Percentiles rank a stretch among this genome's conserved stretches.
phyloP scores from a whole-genome alignment of 2,797 vertebrate species.

The Pogoniulus pusillus region DNA sequence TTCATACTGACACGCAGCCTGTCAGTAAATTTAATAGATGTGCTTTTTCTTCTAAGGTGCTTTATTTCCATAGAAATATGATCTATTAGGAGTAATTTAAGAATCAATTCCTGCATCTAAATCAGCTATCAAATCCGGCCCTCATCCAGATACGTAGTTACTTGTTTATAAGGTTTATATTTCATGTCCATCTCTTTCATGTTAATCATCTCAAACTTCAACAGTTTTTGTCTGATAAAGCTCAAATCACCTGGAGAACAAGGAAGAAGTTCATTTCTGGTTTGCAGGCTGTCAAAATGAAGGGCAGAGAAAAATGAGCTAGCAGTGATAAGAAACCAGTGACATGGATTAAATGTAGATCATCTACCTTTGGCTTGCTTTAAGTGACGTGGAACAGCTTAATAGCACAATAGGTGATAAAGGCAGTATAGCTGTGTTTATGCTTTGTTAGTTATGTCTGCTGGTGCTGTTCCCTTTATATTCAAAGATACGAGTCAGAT shows the following conservation, averaged over 20 bases:
- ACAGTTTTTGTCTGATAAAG: background rate
- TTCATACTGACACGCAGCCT: background rate
- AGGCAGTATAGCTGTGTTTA: background rate
- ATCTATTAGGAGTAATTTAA: background rate
- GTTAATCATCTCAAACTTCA: background rate
- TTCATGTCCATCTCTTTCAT: background rate
- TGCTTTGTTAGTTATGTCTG: background rate
- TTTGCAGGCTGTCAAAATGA: background rate
- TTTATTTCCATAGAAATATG: background rate
- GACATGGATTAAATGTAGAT: background rate
- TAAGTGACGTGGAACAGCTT: background rate
- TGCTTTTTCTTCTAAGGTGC: background rate
- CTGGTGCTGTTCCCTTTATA: background rate
- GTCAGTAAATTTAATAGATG: background rate
- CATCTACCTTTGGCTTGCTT: background rate
- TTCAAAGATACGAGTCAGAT: conserved; percentile 11
- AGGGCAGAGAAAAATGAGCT: background rate
- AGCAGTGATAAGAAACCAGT: background rate
- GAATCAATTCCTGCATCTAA: background rate
- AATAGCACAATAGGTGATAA: background rate
- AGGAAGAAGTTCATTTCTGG: background rate
- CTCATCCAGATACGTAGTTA: background rate
- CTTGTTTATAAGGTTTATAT: background rate
- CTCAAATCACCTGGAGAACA: background rate
- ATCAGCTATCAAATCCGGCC: background rate